phyloP scores from a whole-genome alignment of 1,140 invertebrate species.

The Drosophila obscura region DNA sequence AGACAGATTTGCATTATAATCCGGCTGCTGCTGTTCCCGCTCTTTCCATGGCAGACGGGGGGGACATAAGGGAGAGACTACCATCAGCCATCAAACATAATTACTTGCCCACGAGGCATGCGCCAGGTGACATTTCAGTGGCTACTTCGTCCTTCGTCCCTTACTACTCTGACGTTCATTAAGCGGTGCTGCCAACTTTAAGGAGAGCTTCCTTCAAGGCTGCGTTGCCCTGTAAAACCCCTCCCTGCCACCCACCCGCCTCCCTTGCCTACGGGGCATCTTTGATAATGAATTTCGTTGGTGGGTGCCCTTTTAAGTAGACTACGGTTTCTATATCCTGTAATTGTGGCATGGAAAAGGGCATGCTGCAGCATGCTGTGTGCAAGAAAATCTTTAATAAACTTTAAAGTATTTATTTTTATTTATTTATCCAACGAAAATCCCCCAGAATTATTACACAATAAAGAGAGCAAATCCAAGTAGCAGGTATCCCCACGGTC shows the following conservation, averaged over 20 bases:
- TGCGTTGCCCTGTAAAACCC: neutral
- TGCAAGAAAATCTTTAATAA: too few relatives aligned
- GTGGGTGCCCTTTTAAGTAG: conserved; percentile 44
- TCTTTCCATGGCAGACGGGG: too few relatives aligned
- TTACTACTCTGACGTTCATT: conserved; percentile 40
- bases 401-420: neutral
- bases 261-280: conserved; percentile 33
- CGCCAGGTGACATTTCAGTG: conserved; percentile 68
- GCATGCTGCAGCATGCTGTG: too few relatives aligned
- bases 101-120: conserved; percentile 74
- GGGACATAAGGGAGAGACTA: conserved; percentile 15
- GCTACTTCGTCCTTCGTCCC: neutral
- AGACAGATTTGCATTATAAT: conserved; percentile 42
- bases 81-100: conserved; percentile 70
- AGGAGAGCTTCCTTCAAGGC: conserved; percentile 31
- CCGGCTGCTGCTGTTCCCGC: conserved; percentile 19
- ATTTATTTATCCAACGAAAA: too few relatives aligned
- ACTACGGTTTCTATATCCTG: conserved; percentile 34
- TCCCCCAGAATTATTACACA: too few relatives aligned
- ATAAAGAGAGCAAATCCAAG: too few relatives aligned
- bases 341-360: conserved; percentile 17
- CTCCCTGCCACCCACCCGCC: neutral
- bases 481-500: too few relatives aligned
- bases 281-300: conserved; percentile 67
- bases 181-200: conserved; percentile 49